phyloP scores from a whole-genome alignment of 2,888 invertebrate genomes.

The Drosophila mimica region DNA sequence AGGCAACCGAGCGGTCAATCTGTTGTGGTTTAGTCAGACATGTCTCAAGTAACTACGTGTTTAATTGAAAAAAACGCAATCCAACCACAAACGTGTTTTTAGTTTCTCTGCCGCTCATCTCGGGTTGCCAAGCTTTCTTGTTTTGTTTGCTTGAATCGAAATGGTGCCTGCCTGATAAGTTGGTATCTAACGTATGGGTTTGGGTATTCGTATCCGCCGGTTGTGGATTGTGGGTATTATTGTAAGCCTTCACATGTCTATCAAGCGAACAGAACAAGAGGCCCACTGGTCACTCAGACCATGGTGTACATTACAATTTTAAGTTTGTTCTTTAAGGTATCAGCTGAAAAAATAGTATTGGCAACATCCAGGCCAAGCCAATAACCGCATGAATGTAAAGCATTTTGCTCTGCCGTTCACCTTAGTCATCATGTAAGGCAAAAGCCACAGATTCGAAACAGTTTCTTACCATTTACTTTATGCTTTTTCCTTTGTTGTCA shows the following conservation, averaged over 20 bases:
- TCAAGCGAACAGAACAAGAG: slow-evolving; percentile 18
- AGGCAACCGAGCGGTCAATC: slow-evolving; percentile 49
- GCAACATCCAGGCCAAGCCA: slow-evolving; percentile 30
- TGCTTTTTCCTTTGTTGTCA: slow-evolving; percentile 4
- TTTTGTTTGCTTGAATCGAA: slow-evolving; percentile 30
- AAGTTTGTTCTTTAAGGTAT: slow-evolving; percentile 9
- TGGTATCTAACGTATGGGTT: slow-evolving; percentile 10
- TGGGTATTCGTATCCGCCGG: slow-evolving; percentile 38
- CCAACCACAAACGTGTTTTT: slow-evolving; percentile 65
- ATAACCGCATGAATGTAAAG: slow-evolving; percentile 57
- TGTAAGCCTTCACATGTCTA: slow-evolving; percentile 35
- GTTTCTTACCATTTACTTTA: slow-evolving; percentile 19
- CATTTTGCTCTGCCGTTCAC: slow-evolving; percentile 17
- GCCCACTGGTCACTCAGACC: slow-evolving; percentile 18
- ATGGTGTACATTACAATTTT: slow-evolving; percentile 53
- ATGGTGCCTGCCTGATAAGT: slow-evolving; percentile 21
- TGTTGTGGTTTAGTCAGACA: slow-evolving; percentile 54
- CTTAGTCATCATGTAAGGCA: slow-evolving; percentile 20
- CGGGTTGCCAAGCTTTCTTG: slow-evolving; percentile 25
- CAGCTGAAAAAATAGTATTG: slow-evolving; percentile 5
- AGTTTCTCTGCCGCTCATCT: slow-evolving; percentile 34
- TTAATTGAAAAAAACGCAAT: slow-evolving; percentile 67
- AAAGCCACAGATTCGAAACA: slow-evolving; percentile 31
- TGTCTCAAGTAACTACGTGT: slow-evolving; percentile 56
- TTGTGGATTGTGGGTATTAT: slow-evolving; percentile 33